Evolutionary conservation across 2,797 vertebrate species (phyloP).

Genomic region (Bucorvus abyssinicus): DNA sequence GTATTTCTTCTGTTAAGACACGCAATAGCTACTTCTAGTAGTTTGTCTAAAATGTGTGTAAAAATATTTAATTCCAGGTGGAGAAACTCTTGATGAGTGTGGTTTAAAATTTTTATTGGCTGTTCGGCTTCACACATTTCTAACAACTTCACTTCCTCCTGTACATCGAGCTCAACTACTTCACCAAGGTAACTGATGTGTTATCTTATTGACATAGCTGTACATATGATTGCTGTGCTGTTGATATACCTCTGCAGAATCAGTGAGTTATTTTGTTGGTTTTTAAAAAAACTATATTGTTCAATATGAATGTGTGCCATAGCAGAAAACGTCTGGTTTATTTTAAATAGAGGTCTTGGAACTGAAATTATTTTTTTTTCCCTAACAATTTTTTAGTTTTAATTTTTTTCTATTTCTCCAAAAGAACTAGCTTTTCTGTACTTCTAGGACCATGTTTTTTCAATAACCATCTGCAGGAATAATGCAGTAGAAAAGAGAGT

Average conservation of each 20-base stretch:
- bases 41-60: not conserved
- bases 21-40: not conserved
- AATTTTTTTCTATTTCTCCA: not conserved
- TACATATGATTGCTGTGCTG: not conserved
- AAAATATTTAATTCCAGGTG: conserved; percentile 78
- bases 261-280: not conserved
- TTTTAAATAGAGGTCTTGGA: not conserved
- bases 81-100: conserved; percentile 96
- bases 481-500: not conserved
- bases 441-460: not conserved
- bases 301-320: not conserved
- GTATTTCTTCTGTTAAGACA: not conserved
- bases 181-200: conserved; percentile 83
- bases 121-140: conserved; percentile 93
- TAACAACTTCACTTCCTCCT: conserved; percentile 91
- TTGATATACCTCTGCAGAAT: not conserved
- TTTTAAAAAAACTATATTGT: not conserved
- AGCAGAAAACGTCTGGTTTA: not conserved
- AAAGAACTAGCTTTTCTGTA: not conserved
- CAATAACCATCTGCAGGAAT: not conserved
- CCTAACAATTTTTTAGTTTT: not conserved
- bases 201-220: not conserved
- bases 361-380: not conserved
- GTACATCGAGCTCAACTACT: conserved; percentile 89
- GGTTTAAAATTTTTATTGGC: conserved; percentile 95